Base-by-base conservation (phyloP, 2,797 vertebrate species). In the Alosa sapidissima region DNA sequence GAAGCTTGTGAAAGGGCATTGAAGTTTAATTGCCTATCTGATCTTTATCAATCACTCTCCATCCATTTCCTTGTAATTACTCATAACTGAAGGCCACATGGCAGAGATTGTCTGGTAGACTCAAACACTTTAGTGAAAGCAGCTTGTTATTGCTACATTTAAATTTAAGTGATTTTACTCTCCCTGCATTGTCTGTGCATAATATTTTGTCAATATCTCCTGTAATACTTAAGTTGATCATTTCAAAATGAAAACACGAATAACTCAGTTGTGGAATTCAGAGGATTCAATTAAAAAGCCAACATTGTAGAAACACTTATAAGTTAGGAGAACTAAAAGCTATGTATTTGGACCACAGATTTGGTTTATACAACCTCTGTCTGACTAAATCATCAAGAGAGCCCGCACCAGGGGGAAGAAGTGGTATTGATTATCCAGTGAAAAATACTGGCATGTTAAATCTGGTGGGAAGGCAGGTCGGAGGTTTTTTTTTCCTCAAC, bases 11-110 rank as follows among this genome's bases (percentile, higher is more conserved):
- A 89, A 89, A 88, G 89, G 89, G 87, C 83, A 82, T 91, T 89
- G 89, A 62, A 82, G 87, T 91, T 93, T 94, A 94, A 94, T 93
- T 92, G 92, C 92, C 91, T 90, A 92, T 90, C 91, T 92, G 90
- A 91, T 91, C 89, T 91, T 91, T 89, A 92, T 91, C 90, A 68
- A 88, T 84, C 83, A 78, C 87, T 88, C 84, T 87, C 91, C 87
- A 91, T 92, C 90, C 89, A 87, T 89, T 89, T 87, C 68, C 85
- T 81, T 84, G 52, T 87, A 92, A 62, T 62, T 62, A 24, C 58
- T 62, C 58, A 62, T 62, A 62, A 62, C 58, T 24, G 7, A 7
- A 62, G 58, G 58, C 58, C n/a, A 24, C 58, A 62, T 10, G 9
- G n/a, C 58, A 62, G 58, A 24, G 58, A 24, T 62, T 24, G 58